phyloP scores from a whole-genome alignment of 2,888 invertebrate genomes.

The Zhuqinia jingwanae region DNA sequence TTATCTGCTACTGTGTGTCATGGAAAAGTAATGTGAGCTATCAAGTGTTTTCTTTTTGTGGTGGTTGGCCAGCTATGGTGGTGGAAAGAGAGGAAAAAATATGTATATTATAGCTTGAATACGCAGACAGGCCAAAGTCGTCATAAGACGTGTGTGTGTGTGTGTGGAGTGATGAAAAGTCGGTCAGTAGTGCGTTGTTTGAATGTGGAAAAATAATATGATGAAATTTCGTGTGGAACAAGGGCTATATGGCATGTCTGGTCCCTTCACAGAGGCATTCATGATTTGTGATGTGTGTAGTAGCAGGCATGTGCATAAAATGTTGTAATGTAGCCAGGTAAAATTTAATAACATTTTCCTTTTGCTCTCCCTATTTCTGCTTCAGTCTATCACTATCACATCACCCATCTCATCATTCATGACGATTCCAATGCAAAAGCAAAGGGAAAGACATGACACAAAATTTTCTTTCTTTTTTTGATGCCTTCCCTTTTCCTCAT shows the following conservation, averaged over 20 bases:
- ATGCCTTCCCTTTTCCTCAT: too few species aligned
- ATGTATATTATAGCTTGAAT: too few species aligned
- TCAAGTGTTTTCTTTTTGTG: constrained; percentile 17
- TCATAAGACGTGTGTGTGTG: too few species aligned
- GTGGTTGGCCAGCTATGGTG: neutral
- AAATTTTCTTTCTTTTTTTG: too few species aligned
- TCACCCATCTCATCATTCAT: too few species aligned
- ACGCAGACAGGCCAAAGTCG: constrained; percentile 37
- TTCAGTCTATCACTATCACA: too few species aligned
- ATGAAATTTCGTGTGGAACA: too few species aligned
- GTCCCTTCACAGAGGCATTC: too few species aligned
- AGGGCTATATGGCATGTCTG: too few species aligned
- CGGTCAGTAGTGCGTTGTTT: constrained; percentile 5
- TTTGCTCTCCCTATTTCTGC: too few species aligned
- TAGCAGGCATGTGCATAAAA: neutral
- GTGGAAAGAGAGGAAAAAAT: too few species aligned
- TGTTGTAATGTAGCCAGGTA: neutral
- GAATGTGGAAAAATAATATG: constrained; percentile 14
- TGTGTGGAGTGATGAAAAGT: constrained; percentile 35
- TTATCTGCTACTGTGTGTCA: too few species aligned
- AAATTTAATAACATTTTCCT: neutral
- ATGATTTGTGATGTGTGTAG: neutral
- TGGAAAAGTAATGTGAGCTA: neutral
- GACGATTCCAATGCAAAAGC: constrained; percentile 55
- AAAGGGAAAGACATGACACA: constrained; percentile 62